These are phyloP conservation scores for Leptinotarsa haldemani DNA, from an alignment of 2,888 invertebrate species.

Conservation along the genomic window DNA sequence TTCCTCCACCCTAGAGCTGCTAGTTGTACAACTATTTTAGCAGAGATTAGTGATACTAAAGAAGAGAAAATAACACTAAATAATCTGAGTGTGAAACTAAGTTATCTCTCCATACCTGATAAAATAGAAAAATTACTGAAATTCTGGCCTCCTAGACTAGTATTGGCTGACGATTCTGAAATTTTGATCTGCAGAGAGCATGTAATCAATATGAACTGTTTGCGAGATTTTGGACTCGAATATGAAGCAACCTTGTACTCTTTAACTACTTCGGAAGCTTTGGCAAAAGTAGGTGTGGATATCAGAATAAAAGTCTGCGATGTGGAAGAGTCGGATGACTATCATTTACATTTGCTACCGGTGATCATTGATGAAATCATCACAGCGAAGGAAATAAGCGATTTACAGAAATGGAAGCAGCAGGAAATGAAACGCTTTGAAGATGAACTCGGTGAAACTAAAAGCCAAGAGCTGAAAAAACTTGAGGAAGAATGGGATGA, in stretches of 20 bases:
- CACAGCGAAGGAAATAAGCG: slow-evolving; percentile 71
- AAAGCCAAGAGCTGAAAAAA: slow-evolving; percentile 42
- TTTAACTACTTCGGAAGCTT: slow-evolving; percentile 46
- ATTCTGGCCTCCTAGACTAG: slow-evolving; percentile 56
- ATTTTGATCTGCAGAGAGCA: slow-evolving; percentile 51
- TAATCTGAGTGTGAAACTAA: slow-evolving; percentile 52
- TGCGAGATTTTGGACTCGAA: slow-evolving; percentile 38
- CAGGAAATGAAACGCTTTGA: slow-evolving; percentile 74
- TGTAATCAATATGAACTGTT: slow-evolving; percentile 46
- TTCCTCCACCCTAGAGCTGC: slow-evolving; percentile 61
- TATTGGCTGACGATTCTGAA: slow-evolving; percentile 55
- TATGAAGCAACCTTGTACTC: slow-evolving; percentile 50
- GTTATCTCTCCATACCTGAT: slow-evolving; percentile 54
- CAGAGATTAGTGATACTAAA: slow-evolving; percentile 50
- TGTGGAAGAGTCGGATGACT: slow-evolving; percentile 42
- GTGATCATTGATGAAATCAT: slow-evolving; percentile 61
- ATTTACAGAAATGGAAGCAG: slow-evolving; percentile 81
- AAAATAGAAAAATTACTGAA: slow-evolving; percentile 55
- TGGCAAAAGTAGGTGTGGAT: slow-evolving; percentile 54
- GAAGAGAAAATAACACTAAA: slow-evolving; percentile 52
- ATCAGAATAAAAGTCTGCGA: slow-evolving; percentile 45
- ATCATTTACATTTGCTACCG: slow-evolving; percentile 51
- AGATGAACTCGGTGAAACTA: slow-evolving; percentile 66
- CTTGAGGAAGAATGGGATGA: slow-evolving; percentile 68
- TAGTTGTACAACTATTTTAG: slow-evolving; percentile 52